These are phyloP conservation scores for Pteruthius melanotis DNA, from an alignment of 2,113 vertebrate species.

Conservation along the genomic window DNA sequence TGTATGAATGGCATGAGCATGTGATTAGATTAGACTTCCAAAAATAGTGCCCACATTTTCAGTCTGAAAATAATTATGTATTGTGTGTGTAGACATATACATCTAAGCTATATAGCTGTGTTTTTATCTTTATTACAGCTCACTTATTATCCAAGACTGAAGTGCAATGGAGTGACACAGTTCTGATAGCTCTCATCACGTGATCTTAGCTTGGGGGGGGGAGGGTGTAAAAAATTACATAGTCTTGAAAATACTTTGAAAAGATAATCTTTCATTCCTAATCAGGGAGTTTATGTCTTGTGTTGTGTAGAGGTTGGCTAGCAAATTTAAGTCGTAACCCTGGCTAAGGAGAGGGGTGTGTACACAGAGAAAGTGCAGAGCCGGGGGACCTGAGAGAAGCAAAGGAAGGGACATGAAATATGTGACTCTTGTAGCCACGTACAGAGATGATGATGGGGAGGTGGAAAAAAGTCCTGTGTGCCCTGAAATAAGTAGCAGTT, in stretches of 20 bases:
- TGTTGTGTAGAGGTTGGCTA: not conserved
- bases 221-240: not conserved
- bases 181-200: not conserved
- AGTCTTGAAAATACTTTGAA: not conserved
- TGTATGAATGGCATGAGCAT: not conserved
- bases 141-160: not conserved
- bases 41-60: not conserved
- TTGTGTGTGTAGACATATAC: not conserved
- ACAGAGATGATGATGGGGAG: not conserved
- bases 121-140: not conserved
- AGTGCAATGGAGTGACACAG: not conserved
- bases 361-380: not conserved
- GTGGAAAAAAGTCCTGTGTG: not conserved
- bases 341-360: not conserved
- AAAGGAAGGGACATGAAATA: not conserved
- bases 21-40: conserved; percentile 21
- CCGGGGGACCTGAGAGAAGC: not conserved
- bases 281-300: not conserved
- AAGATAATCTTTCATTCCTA: not conserved
- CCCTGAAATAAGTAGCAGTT: not conserved
- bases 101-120: not conserved
- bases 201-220: not conserved
- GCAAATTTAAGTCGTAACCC: not conserved
- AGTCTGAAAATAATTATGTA: not conserved
- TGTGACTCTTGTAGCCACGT: not conserved